Conservation (phyloP, 2,888 invertebrate genomes). For the Drosophila formosana region DNA sequence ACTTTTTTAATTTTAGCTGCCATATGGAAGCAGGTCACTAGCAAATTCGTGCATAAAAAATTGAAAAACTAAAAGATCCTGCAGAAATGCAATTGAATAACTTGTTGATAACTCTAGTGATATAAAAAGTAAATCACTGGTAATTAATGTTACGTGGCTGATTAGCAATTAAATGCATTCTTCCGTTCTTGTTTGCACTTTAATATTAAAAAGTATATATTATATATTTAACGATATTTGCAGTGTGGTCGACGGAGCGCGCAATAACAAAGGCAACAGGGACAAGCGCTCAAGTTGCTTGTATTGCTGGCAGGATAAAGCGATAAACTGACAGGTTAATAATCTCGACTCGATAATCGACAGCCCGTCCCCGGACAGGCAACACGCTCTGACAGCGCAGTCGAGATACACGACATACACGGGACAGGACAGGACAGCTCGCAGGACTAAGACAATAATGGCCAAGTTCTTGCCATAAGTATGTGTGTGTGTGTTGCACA, state of each 20-base stretch:
- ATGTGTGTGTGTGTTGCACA: constrained; percentile 20
- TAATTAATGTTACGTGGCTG: too few relatives aligned
- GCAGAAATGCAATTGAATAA: too few relatives aligned
- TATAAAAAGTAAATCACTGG: too few relatives aligned
- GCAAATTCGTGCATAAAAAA: too few relatives aligned
- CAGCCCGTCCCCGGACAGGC: constrained; percentile 45
- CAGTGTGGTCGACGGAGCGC: constrained; percentile 25
- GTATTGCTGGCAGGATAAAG: constrained; percentile 65
- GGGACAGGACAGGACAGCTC: constrained; percentile 14
- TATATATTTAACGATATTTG: constrained; percentile 25
- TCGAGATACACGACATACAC: constrained; percentile 26
- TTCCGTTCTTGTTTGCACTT: constrained; percentile 1
- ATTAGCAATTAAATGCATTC: constrained; percentile 10
- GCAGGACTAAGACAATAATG: constrained; percentile 45
- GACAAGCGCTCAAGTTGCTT: constrained; percentile 44
- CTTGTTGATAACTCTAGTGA: too few relatives aligned
- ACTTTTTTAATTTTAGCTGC: too few relatives aligned
- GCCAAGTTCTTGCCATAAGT: constrained; percentile 33
- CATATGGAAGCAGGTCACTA: too few relatives aligned
- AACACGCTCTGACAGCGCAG: constrained; percentile 62
- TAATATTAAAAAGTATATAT: constrained; percentile 6
- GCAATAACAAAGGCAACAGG: constrained; percentile 43
- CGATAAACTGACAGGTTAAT: constrained; percentile 81
- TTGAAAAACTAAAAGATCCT: too few relatives aligned
- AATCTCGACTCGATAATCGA: constrained; percentile 81